Evolutionary conservation across 2,888 invertebrate genomes (phyloP).

Genomic region (Endomychus coccineus): DNA sequence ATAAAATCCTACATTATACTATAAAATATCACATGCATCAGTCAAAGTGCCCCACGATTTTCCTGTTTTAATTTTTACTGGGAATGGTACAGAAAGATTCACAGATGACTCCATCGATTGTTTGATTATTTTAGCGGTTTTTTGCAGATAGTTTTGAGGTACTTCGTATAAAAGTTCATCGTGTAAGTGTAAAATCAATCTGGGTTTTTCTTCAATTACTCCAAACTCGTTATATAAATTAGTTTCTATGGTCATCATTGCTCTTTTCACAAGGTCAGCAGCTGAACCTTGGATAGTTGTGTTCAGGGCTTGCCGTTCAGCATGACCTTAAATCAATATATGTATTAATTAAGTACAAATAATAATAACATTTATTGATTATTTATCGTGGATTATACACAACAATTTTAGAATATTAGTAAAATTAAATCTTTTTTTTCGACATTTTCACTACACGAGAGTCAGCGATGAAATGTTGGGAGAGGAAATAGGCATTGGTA

Average conservation of each 20-base stretch:
- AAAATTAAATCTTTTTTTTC: no score
- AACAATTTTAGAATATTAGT: no score
- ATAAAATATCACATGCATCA: constrained; percentile 32
- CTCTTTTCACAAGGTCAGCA: constrained; percentile 88
- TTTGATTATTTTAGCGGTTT: constrained; percentile 59
- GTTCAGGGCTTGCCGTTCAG: constrained; percentile 94
- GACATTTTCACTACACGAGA: no score
- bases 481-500: no score
- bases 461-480: no score
- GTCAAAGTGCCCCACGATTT: constrained; percentile 66
- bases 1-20: no score
- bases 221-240: constrained; percentile 22
- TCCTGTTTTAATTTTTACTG: constrained; percentile 81
- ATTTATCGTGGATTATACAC: no score
- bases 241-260: constrained; percentile 66
- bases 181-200: constrained; percentile 84
- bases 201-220: constrained; percentile 45
- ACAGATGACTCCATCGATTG: constrained; percentile 74
- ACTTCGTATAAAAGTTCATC: constrained; percentile 96
- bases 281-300: constrained; percentile 95
- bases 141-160: constrained; percentile 48
- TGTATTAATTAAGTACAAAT: neutral
- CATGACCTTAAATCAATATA: constrained; percentile 59
- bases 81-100: constrained; percentile 68
- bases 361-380: no score